These are phyloP conservation scores for Gymnoscopelus microlampas DNA, from an alignment of 2,797 vertebrate species.

Conservation along the genomic window DNA sequence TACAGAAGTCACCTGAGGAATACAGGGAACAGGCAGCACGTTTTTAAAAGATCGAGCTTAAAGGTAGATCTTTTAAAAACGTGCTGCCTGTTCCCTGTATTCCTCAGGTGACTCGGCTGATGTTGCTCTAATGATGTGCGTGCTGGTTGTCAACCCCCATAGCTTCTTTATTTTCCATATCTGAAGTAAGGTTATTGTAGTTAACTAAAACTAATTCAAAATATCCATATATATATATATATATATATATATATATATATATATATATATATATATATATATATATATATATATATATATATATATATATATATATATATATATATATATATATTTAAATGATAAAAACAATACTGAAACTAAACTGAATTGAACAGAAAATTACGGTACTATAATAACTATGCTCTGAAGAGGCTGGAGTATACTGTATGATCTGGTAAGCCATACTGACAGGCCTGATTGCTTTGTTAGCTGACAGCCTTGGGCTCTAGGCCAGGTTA, in stretches of 20 bases:
- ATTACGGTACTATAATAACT: too few relatives aligned
- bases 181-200: slow-evolving; percentile 14
- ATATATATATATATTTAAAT: too few relatives aligned
- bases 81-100: slow-evolving; percentile 18
- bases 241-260: too few relatives aligned
- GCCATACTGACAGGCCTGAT: slow-evolving; percentile 21
- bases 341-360: too few relatives aligned
- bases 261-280: too few relatives aligned
- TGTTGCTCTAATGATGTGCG: neutral
- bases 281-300: too few relatives aligned
- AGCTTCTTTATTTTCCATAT: slow-evolving; percentile 5
- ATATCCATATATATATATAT: too few relatives aligned
- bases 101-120: slow-evolving; percentile 64
- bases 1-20: slow-evolving; percentile 64
- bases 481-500: slow-evolving; percentile 26
- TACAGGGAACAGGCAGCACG: slow-evolving; percentile 15
- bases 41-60: slow-evolving; percentile 41
- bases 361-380: too few relatives aligned
- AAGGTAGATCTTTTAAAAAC: slow-evolving; percentile 43
- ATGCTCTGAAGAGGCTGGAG: slow-evolving; percentile 22
- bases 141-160: slow-evolving; percentile 11
- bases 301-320: too few relatives aligned
- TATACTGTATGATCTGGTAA: slow-evolving; percentile 11
- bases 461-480: slow-evolving; percentile 24
- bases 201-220: too few relatives aligned